Evolutionary conservation across 2,888 invertebrate species (phyloP).

Genomic region (Stenolophus ochropezus): DNA sequence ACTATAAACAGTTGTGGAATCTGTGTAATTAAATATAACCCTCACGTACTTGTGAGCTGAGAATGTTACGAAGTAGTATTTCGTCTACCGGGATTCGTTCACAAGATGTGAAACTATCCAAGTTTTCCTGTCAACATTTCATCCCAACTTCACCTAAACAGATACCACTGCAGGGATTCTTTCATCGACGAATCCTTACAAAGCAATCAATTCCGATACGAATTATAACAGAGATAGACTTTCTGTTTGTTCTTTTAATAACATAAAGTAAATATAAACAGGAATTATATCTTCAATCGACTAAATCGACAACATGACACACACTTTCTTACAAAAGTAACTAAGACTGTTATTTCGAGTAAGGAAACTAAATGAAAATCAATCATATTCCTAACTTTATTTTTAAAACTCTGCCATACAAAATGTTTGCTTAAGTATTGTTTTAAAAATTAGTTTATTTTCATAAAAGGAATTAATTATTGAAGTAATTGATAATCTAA

Average conservation of each 20-base stretch:
- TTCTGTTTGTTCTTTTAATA: neutral
- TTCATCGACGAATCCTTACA: neutral
- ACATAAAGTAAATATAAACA: neutral
- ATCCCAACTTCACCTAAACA: neutral
- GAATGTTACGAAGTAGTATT: neutral
- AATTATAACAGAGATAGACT: neutral
- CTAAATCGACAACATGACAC: too few relatives aligned
- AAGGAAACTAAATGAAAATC: too few relatives aligned
- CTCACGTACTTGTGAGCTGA: neutral
- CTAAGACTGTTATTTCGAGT: too few relatives aligned
- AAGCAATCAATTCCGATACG: neutral
- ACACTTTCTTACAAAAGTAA: too few relatives aligned
- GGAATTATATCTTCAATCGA: too few relatives aligned
- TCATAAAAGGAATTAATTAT: too few relatives aligned
- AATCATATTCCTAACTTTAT: too few relatives aligned
- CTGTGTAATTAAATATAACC: conserved; percentile 30
- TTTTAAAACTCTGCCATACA: too few relatives aligned
- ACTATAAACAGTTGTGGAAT: conserved; percentile 23
- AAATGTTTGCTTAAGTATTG: too few relatives aligned
- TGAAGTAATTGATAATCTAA: too few relatives aligned
- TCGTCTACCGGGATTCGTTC: conserved; percentile 5
- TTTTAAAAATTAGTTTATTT: too few relatives aligned
- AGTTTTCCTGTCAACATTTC: neutral
- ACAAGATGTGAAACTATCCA: neutral
- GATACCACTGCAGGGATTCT: neutral